Conservation (phyloP, 1,140 invertebrate species). For the Antheraea mylitta region DNA sequence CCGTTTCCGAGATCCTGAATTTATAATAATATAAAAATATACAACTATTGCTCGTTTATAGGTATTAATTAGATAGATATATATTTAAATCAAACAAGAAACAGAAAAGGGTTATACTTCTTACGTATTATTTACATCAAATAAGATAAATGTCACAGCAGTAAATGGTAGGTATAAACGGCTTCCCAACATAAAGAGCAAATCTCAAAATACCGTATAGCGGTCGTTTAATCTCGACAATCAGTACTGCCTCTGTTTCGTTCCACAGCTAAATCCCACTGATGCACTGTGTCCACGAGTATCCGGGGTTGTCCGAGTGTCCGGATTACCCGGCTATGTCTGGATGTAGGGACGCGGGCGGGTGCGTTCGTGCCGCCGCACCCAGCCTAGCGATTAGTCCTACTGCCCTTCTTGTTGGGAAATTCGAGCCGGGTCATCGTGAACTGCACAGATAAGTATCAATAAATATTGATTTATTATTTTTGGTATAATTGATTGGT, state of each 20-base stretch:
- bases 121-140: too few relatives aligned
- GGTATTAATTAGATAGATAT: too few relatives aligned
- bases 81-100: too few relatives aligned
- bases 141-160: neutral
- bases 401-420: constrained; percentile 54
- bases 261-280: constrained; percentile 59
- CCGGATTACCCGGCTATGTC: constrained; percentile 58
- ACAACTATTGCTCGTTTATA: too few relatives aligned
- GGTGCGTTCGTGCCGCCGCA: constrained; percentile 59
- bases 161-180: constrained; percentile 16
- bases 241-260: constrained; percentile 64
- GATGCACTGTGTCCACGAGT: constrained; percentile 29
- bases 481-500: neutral
- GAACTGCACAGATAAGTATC: constrained; percentile 60
- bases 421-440: constrained; percentile 46
- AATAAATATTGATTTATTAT: constrained; percentile 39
- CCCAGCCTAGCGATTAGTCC: constrained; percentile 59
- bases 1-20: too few relatives aligned
- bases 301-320: constrained; percentile 36
- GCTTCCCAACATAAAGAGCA: constrained; percentile 35
- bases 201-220: constrained; percentile 50
- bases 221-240: constrained; percentile 67
- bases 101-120: too few relatives aligned
- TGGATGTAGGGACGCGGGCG: constrained; percentile 48
- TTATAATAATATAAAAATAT: too few relatives aligned